phyloP scores from a whole-genome alignment of 1,140 invertebrate genomes.

The Tachypleus tridentatus region DNA sequence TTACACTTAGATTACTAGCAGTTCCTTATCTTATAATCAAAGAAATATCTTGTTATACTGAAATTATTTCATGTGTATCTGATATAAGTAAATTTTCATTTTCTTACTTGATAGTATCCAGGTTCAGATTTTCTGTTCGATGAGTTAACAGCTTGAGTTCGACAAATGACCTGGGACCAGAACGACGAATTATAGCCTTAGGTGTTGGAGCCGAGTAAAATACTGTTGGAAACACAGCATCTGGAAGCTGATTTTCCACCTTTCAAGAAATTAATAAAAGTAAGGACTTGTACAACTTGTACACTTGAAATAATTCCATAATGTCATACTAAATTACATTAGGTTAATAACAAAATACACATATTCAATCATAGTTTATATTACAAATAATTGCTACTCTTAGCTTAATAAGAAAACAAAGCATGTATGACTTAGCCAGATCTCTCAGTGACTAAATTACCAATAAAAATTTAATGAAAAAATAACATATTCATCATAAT shows the following conservation, averaged over 20 bases:
- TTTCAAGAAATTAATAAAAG: constrained; percentile 29
- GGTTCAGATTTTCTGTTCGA: constrained; percentile 35
- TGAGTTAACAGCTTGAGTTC: constrained; percentile 52
- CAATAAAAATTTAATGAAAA: neutral
- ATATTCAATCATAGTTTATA: constrained; percentile 1
- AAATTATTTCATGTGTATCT: too few species aligned
- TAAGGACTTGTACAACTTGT: too few species aligned
- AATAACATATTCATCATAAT: neutral
- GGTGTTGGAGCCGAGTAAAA: constrained; percentile 48
- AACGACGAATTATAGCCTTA: constrained; percentile 33
- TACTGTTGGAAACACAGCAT: constrained; percentile 62
- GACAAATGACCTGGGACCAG: constrained; percentile 49
- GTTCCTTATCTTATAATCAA: too few species aligned
- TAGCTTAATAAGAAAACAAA: too few species aligned
- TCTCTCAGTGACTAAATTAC: neutral
- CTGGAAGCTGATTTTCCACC: constrained; percentile 64
- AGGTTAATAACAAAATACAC: neutral
- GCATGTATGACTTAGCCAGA: neutral
- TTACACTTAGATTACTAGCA: too few species aligned
- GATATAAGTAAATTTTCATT: neutral
- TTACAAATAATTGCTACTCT: too few species aligned
- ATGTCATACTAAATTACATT: too few species aligned
- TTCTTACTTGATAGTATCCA: constrained; percentile 42
- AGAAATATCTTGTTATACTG: too few species aligned
- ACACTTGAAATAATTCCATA: too few species aligned